Percentiles rank a stretch among this genome's conserved stretches.
Evolutionary conservation across 1,140 invertebrate species (phyloP).

Genomic region (Drosophila obscura): DNA sequence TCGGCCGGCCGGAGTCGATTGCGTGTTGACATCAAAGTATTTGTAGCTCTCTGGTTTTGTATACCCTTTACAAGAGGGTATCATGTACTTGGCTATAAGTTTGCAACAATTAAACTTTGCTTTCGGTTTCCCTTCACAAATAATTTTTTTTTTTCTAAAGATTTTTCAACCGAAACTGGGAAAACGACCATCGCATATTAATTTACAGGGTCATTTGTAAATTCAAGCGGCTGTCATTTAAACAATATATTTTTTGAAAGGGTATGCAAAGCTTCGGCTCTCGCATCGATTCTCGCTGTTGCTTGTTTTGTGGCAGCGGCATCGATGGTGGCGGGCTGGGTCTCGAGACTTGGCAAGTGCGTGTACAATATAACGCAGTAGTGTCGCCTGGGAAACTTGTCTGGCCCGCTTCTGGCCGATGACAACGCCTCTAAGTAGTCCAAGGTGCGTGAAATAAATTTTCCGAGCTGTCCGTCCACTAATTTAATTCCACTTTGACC

Average conservation of each 20-base stretch:
- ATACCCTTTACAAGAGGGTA: too few relatives aligned
- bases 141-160: too few relatives aligned
- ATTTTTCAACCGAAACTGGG: too few relatives aligned
- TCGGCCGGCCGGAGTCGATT: slow-evolving; percentile 70
- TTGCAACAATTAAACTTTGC: too few relatives aligned
- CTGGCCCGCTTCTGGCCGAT: slow-evolving; percentile 54
- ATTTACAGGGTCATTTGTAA: too few relatives aligned
- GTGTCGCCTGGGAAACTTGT: slow-evolving; percentile 58
- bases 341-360: slow-evolving; percentile 69
- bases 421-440: slow-evolving; percentile 73
- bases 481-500: slow-evolving; percentile 61
- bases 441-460: slow-evolving; percentile 81
- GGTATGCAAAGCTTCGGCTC: background rate
- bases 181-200: too few relatives aligned
- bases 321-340: slow-evolving; percentile 14
- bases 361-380: slow-evolving; percentile 23
- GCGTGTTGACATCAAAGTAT: slow-evolving; percentile 61
- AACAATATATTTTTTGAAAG: too few relatives aligned
- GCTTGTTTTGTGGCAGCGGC: slow-evolving; percentile 23
- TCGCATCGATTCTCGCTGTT: slow-evolving; percentile 15
- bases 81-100: too few relatives aligned
- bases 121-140: too few relatives aligned
- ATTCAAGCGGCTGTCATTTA: too few relatives aligned
- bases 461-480: slow-evolving; percentile 38
- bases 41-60: slow-evolving; percentile 2